Evolutionary conservation across 92 coral and sea anemone species (phyloP), one percentile per base, ranked within the genome.

Genomic region (Palythoa heliodiscus): DNA sequence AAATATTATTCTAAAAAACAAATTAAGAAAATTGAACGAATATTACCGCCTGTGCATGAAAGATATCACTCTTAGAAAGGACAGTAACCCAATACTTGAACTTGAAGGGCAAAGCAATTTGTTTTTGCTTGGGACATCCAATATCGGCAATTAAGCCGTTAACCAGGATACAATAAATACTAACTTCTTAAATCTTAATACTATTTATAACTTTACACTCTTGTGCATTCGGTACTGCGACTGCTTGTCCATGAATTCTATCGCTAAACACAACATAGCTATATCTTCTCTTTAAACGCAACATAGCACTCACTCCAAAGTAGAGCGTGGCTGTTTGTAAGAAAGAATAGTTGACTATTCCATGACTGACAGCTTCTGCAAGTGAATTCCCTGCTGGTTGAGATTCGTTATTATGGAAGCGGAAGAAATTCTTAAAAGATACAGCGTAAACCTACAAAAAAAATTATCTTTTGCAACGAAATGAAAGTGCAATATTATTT

Each of bases 341-440:
- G 74, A 80, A 47, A 64, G 12, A 47, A 48, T 66, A 70, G 25
- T 66, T 64, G 66, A 40, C 66, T 63, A 80, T 66, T 63, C 72
- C 47, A 23, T 80, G 73, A 64, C 84, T 80, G 73, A 64, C 84
- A 80, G 74, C 47, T 80, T 80, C 84, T 64, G 58, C 84, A 66
- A 80, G 37, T 53, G 63, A 64, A 80, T 80, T 80, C 64, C 84
- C 84, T 80, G 73, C 58, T 80, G 84, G 20, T 80, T 7, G 61
- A 68, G 52, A 22, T 64, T 19, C 43, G 35, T 20, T 20, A 40
- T 40, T 64, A 66, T 43, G 29, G 43, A 48, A 80, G 84, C 58
- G 74, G 74, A 80, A 80, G 61, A 64, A 66, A 80, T 66, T 19
- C 73, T 23, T 61, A 60, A 38, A 78, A 6, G 37, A 37, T 29